Evolutionary conservation across 2,113 vertebrate species (phyloP), one percentile per base, ranked within the genome.

Genomic region (Jacana jacana): DNA sequence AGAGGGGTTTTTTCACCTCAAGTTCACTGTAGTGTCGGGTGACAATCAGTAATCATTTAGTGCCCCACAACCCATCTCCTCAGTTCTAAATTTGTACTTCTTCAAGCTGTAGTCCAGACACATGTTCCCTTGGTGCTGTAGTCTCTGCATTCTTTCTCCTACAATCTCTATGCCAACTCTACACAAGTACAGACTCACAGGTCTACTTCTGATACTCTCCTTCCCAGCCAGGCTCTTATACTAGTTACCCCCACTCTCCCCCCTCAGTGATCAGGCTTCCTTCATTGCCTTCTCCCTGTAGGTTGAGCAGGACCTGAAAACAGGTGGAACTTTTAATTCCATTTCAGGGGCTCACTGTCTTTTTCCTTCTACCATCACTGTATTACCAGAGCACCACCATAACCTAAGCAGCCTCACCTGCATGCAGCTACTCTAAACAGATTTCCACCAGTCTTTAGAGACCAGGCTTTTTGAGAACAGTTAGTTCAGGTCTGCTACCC

Each of bases 311-410:
- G 31, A 86, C 24, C 49, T 72, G 14, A 35, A 69, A 85, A 61
- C 16, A 52, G 20, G 39, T 39, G 12, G 72, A 90, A 81, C 14
- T 64, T 2, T 8, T 5, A 86, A 65, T 63, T 64, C 7, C 4
- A 24, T 8, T 83, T 84, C 2, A 28, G 28, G 17, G 40, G 10
- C 6, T 76, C 33, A 55, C 0, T 0, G 0, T 3, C 6, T 33
- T 64, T 71, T 57, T 19, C 27, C 9, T 86, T 48, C 42, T 55
- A 25, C 17, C 24, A 76, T 13, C 33, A 51, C 23, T 31, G 27
- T 15, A 31, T 57, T 60, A 63, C 2, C 27, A 80, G 27, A 83
- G 17, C 9, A 78, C 8, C 17, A 46, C 5, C 6, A 16, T 10
- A 44, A 88, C 23, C 86, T 31, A 3, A 85, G 5, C 4, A 42